Base-by-base conservation (phyloP, 1,140 invertebrate genomes). In the Schlechtendalia chinensis region DNA sequence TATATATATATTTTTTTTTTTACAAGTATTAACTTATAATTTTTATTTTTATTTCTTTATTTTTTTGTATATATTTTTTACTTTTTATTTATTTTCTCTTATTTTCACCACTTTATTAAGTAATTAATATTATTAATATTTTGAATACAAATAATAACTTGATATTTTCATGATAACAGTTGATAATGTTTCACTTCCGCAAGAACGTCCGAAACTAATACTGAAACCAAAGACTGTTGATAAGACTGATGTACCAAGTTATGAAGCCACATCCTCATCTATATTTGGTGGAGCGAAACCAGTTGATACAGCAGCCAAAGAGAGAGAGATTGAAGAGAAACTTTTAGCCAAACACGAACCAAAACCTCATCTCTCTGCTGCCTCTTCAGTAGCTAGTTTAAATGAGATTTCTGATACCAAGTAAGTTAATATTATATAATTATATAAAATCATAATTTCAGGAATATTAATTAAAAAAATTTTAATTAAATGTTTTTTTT, bases 231-330 rank as follows among this genome's bases (percentile, higher is more conserved):
- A 81, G 83, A 83, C 82, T 74, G 79, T 59, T 82, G 82, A 82
- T 50, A 50, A 24, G 79, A 81, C 67, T 72, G 69, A 72, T 10
- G 39, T 84, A 27, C 54, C 85, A 14, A 86, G 89, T 10, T 88
- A 88, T 50, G 85, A 89, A 10, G 86, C 89, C 3, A 83, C 86
- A 22, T 87, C 89, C 27, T 91, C 89, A 32, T 91, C 93, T 80
- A 96, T 97, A 83, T 97, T 97, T 85, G 96, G 96, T 47, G 91
- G 89, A 29, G 96, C 96, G 39, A 96, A 94, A 85, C 96, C 96
- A 11, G 96, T 98, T 0, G 95, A 98, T 86, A 98, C 96, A 17
- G 90, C 93, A 58, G 91, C 93, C 8, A 89, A 90, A 82, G 93
- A 95, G 84, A 86, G 91, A 84, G 89, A 91, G 85, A 91, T 91